Percentiles rank a stretch among this genome's conserved stretches.
Conservation (phyloP, 2,113 vertebrate genomes). For the Ondatra zibethicus region DNA sequence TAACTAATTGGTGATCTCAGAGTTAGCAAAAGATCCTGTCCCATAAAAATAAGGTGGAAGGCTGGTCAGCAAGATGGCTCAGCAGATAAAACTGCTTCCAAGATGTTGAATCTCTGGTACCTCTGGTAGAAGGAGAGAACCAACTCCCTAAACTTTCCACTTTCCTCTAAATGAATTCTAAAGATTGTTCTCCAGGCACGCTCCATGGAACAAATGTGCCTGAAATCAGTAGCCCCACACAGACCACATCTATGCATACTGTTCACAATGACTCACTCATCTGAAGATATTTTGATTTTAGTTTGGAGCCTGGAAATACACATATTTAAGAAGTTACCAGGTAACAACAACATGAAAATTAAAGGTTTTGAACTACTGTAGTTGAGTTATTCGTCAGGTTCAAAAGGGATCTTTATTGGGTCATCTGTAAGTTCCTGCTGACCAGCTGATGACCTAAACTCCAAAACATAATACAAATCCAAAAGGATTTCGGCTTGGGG, state of each 20-base stretch:
- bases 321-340: neutral
- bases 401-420: neutral
- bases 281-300: neutral
- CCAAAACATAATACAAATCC: constrained; percentile 11
- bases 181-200: neutral
- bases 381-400: neutral
- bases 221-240: neutral
- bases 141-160: neutral
- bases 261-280: neutral
- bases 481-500: constrained; percentile 6
- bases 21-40: neutral
- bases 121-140: neutral
- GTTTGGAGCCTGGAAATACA: neutral
- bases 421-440: neutral
- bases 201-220: neutral
- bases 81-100: neutral
- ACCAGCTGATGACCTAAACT: neutral
- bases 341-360: neutral
- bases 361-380: neutral
- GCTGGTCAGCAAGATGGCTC: neutral
- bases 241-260: neutral
- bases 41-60: neutral
- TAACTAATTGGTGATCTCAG: neutral
- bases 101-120: neutral
- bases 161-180: neutral